Conservation (phyloP, 2,888 invertebrate species). For the Mechanitis mazaeus region DNA sequence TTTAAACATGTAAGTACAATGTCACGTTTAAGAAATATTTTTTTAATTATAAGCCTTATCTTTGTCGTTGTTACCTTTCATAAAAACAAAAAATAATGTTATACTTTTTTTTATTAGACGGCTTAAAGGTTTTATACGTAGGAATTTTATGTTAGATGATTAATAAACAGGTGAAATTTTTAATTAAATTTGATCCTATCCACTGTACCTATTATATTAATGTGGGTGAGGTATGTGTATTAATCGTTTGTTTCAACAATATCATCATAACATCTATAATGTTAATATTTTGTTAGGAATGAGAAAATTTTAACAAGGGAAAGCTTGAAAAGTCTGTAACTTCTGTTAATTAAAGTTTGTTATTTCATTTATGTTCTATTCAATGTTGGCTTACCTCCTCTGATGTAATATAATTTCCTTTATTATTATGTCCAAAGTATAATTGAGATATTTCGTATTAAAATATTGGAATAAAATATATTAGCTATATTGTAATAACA, state of each 20-base stretch:
- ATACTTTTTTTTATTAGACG: no score
- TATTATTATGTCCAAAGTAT: not conserved
- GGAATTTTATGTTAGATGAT: not conserved
- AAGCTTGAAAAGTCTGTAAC: constrained; percentile 2
- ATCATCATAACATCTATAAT: not conserved
- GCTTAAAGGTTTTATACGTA: no score
- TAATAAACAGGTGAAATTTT: not conserved
- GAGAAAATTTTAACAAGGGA: constrained; percentile 2
- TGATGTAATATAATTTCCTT: not conserved
- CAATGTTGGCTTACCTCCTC: constrained; percentile 1
- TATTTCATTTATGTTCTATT: constrained; percentile 4
- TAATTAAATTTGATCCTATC: no score
- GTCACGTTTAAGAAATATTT: not conserved
- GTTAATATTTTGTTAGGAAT: constrained; percentile 5
- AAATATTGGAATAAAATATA: no score
- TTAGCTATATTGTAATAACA: no score
- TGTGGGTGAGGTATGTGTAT: no score
- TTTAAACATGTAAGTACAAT: not conserved
- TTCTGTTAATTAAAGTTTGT: constrained; percentile 7
- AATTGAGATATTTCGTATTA: no score
- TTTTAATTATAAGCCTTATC: constrained; percentile 3
- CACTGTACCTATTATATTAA: no score
- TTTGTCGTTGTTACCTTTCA: constrained; percentile 1
- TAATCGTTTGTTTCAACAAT: not conserved
- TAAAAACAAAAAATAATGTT: not conserved